Evolutionary conservation across 2,888 invertebrate genomes (phyloP).

Genomic region (Catocala fraxini): DNA sequence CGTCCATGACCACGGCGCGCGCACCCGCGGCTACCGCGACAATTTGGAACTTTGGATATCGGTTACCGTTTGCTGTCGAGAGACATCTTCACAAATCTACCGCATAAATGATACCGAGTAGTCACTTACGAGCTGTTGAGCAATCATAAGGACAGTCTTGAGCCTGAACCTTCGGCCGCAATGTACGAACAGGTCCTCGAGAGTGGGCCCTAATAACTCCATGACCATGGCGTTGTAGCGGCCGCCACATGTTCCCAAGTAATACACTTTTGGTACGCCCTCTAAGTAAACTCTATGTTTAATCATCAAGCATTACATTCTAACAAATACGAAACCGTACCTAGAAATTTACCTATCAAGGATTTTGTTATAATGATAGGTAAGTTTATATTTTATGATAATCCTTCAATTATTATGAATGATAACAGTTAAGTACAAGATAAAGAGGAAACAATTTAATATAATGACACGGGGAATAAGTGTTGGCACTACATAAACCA

Average conservation of each 20-base stretch:
- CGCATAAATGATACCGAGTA: constrained; percentile 41
- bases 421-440: constrained; percentile 5
- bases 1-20: constrained; percentile 76
- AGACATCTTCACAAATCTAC: constrained; percentile 58
- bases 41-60: constrained; percentile 66
- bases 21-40: constrained; percentile 67
- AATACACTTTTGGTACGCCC: constrained; percentile 99
- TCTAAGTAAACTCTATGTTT: constrained; percentile 89
- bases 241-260: constrained; percentile 99
- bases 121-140: constrained; percentile 97
- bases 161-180: constrained; percentile 99
- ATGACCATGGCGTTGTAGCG: constrained; percentile 99
- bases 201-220: constrained; percentile 99
- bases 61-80: constrained; percentile 78
- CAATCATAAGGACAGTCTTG: constrained; percentile 99
- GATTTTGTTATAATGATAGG: background rate
- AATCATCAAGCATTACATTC: constrained; percentile 29
- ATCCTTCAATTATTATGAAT: constrained; percentile 6
- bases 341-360: background rate
- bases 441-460: constrained; percentile 6
- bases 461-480: background rate
- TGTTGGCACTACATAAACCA: background rate
- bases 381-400: constrained; percentile 1
- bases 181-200: constrained; percentile 99
- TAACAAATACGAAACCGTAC: constrained; percentile 2